Conservation (phyloP, 1,140 invertebrate species). For the Neotoxoptera formosana region DNA sequence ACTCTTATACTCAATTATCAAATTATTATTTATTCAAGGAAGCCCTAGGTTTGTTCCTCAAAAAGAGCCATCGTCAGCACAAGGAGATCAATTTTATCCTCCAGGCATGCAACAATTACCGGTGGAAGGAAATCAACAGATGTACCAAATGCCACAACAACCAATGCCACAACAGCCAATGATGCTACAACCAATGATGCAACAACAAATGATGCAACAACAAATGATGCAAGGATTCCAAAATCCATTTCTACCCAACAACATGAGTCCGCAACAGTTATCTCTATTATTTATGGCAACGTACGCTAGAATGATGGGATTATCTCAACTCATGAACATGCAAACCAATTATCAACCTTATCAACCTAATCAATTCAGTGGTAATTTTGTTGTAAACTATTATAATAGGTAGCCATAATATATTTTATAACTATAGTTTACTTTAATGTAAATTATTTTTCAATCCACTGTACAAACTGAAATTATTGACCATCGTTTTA, state of each 20-base stretch:
- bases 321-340: not conserved
- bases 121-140: not conserved
- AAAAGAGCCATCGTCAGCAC: not conserved
- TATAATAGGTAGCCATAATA: no score
- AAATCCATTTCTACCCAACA: not conserved
- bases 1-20: no score
- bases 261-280: not conserved
- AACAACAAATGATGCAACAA: no score
- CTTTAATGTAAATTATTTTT: not conserved
- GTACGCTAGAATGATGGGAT: not conserved
- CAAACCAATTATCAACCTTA: not conserved
- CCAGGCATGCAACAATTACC: not conserved
- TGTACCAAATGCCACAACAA: not conserved
- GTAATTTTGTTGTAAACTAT: not conserved
- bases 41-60: not conserved
- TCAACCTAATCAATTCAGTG: not conserved
- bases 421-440: no score
- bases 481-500: not conserved
- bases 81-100: not conserved
- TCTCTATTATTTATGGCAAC: not conserved
- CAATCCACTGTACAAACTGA: not conserved
- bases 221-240: not conserved
- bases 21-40: not conserved
- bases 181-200: no score
- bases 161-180: no score